A percentile compares a stretch with the other conserved stretches of the same genome.
Conservation (phyloP, 64 coral and sea anemone genomes). For the Trachythela sp. region DNA sequence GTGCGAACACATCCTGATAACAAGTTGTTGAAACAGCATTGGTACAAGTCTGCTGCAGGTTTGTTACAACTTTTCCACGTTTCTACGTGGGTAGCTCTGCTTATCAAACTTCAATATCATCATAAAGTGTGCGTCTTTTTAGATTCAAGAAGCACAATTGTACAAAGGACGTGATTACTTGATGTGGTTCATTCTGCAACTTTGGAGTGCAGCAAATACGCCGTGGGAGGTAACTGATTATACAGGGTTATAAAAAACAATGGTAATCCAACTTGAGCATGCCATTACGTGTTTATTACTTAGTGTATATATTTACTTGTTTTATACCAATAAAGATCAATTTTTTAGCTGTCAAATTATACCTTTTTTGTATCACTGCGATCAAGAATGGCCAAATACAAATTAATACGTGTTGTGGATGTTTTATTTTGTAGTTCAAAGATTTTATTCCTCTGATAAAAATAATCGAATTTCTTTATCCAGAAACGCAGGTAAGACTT, state of each 20-base stretch:
- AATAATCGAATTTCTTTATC: background rate
- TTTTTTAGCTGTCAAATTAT: too few species aligned
- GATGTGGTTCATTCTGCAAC: slow-evolving; percentile 89
- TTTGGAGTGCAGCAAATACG: background rate
- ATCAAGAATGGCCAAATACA: too few species aligned
- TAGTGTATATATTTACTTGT: too few species aligned
- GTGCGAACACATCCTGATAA: too few species aligned
- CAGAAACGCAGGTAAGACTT: background rate
- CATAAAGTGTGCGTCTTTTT: slow-evolving; percentile 2
- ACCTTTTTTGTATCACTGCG: too few species aligned
- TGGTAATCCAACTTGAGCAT: too few species aligned
- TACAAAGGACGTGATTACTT: slow-evolving; percentile 81
- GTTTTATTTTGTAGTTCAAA: background rate
- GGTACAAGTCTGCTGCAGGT: too few species aligned
- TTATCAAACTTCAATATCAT: too few species aligned
- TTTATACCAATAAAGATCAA: too few species aligned
- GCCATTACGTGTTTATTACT: too few species aligned
- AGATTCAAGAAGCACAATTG: slow-evolving; percentile 65
- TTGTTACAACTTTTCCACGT: background rate
- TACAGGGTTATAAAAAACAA: background rate
- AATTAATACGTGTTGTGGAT: background rate
- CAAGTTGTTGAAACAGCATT: too few species aligned
- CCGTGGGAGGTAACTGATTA: background rate
- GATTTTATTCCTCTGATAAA: background rate
- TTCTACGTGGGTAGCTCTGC: too few species aligned